Percentiles rank a stretch among this genome's conserved stretches.
Evolutionary conservation across 1,140 invertebrate genomes (phyloP).

Genomic region (Cydia amplana): DNA sequence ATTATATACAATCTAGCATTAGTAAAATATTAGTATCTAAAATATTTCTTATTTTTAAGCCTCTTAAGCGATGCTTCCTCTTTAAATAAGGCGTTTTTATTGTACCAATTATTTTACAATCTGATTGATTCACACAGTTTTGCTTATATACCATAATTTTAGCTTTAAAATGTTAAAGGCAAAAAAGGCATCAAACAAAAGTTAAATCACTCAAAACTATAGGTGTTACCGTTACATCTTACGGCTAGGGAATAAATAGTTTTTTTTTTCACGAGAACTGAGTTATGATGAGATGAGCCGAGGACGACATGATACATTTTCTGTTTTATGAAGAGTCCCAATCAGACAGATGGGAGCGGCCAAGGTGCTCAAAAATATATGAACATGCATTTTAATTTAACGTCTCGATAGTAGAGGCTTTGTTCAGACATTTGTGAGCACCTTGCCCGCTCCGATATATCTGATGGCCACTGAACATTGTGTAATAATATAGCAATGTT

Average conservation of each 20-base stretch:
- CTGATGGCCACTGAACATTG: too few species aligned
- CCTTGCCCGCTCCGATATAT: too few species aligned
- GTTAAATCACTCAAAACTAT: background rate
- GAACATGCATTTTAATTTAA: too few species aligned
- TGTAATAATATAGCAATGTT: too few species aligned
- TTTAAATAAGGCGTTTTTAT: conserved; percentile 4
- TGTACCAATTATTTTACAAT: conserved; percentile 15
- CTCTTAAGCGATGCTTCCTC: conserved; percentile 13
- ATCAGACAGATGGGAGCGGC: too few species aligned
- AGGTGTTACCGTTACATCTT: conserved; percentile 18
- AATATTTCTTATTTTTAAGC: conserved; percentile 29
- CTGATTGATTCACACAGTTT: background rate
- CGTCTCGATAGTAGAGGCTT: too few species aligned
- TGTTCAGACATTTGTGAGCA: too few species aligned
- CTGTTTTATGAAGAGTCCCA: too few species aligned
- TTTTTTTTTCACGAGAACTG: background rate
- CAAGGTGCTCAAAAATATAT: too few species aligned
- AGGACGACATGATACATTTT: too few species aligned
- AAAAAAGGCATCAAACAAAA: conserved; percentile 25
- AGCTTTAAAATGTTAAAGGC: conserved; percentile 24
- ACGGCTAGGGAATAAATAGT: conserved; percentile 2
- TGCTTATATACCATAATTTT: conserved; percentile 21
- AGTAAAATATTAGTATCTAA: conserved; percentile 32
- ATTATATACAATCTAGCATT: conserved; percentile 48
- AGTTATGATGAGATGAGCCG: background rate